Evolutionary conservation across 2,797 vertebrate species (phyloP), one percentile per base, ranked within the genome.

Genomic region (Aeoliscus strigatus): DNA sequence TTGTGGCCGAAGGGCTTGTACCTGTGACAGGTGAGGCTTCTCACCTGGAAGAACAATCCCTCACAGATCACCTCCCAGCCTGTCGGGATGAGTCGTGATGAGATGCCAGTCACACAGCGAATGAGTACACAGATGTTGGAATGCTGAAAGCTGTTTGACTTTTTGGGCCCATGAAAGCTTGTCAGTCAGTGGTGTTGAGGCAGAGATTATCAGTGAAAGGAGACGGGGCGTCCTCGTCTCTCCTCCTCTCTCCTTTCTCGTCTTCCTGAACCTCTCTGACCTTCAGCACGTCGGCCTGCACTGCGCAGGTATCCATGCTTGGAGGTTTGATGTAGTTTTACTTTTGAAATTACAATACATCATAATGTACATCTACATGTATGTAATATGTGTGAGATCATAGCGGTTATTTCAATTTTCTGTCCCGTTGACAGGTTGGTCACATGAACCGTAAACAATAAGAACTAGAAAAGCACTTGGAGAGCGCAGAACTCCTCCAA

Each of bases 111-210:
- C 7, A 12, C 43, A 60, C 54, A 39, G 46, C 14, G 4, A 49
- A 34, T 77, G 73, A 84, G 81, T 61, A 40, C 66, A 62, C 51
- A 11, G 47, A 60, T 46, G 69, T 36, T 69, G 76, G 82, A 86
- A 85, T 86, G 84, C 65, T 51, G 48, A 52, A 57, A 65, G 54
- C 60, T 85, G 73, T 82, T 84, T 87, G 83, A 63, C 59, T 83
- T 84, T 72, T 28, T 53, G 66, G 77, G 63, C 60, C 43, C 16
- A 43, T 85, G 65, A 79, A 78, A 77, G 77, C 83, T 57, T 76
- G 78, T 79, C 74, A 46, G 60, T 69, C 52, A 2, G 18, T 39
- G 11, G 41, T 68, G 64, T 46, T 42, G 69, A 39, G 48, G 57
- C 60, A 56, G 51, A 64, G 73, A 70, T 76, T 67, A 77, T 67